These are phyloP conservation scores for Oreochromis grahami DNA, from an alignment of 2,797 vertebrate genomes.

Conservation along the genomic window DNA sequence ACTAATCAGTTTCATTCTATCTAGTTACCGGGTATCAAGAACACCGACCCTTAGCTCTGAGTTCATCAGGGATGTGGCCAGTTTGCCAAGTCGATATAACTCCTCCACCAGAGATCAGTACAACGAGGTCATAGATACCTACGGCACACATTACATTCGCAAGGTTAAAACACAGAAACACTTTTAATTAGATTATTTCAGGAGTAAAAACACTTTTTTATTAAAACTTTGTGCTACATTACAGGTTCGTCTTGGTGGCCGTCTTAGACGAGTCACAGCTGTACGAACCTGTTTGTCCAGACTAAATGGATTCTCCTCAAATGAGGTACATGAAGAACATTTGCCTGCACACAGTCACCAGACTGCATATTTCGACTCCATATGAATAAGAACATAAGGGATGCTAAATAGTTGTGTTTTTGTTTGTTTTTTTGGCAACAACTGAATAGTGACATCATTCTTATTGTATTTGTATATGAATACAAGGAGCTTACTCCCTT, in stretches of 20 bases:
- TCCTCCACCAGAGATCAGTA: background rate
- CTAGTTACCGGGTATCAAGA: slow-evolving; percentile 15
- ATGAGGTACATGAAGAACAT: background rate
- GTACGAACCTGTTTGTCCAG: slow-evolving; percentile 11
- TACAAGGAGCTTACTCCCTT: background rate
- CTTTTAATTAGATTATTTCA: background rate
- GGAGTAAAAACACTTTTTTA: background rate
- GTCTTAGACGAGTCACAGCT: slow-evolving; percentile 13
- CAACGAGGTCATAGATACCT: background rate
- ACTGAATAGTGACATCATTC: accelerated
- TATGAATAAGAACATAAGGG: background rate
- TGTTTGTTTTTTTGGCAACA: background rate
- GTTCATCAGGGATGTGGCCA: background rate
- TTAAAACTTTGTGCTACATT: background rate
- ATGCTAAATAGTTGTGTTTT: background rate
- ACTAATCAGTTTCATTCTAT: background rate
- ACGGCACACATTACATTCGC: slow-evolving; percentile 38
- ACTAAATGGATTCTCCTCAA: slow-evolving; percentile 13
- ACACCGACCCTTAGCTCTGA: slow-evolving; percentile 12
- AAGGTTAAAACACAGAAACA: slow-evolving; percentile 3
- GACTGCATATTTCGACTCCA: background rate
- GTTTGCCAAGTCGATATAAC: slow-evolving; percentile 2
- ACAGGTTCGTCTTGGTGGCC: slow-evolving; percentile 31
- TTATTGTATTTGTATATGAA: background rate
- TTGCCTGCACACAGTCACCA: background rate